Conservation (phyloP, 1,140 invertebrate genomes). For the Lordiphosa collinella region DNA sequence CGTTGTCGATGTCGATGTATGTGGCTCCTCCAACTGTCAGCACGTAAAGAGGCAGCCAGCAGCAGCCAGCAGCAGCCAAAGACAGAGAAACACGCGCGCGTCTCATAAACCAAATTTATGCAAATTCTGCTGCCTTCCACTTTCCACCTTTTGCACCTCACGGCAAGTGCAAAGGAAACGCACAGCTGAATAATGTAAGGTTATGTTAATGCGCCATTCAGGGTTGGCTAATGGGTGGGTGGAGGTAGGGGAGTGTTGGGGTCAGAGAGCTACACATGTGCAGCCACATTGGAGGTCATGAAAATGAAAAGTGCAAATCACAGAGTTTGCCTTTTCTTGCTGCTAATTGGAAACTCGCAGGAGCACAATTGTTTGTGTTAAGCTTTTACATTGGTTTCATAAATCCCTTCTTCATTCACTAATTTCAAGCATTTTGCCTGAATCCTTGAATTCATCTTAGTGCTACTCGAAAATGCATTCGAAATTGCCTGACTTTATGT, state of each 20-base stretch:
- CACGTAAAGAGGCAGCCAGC: slow-evolving; percentile 6
- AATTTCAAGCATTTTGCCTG: no score
- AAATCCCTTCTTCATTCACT: no score
- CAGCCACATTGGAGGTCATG: no score
- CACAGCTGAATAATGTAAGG: slow-evolving; percentile 66
- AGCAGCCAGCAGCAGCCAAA: not conserved
- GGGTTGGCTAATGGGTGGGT: no score
- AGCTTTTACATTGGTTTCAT: no score
- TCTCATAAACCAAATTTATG: slow-evolving; percentile 60
- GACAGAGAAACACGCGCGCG: slow-evolving; percentile 35
- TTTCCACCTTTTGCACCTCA: not conserved
- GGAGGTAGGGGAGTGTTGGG: no score
- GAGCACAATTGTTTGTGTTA: no score
- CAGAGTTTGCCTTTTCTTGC: not conserved
- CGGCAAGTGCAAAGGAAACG: slow-evolving; percentile 41
- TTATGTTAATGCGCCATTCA: slow-evolving; percentile 42
- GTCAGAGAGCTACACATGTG: no score
- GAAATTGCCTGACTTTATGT: slow-evolving; percentile 7
- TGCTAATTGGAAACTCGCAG: not conserved
- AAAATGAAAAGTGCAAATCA: no score
- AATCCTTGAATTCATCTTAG: not conserved
- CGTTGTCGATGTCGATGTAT: slow-evolving; percentile 30
- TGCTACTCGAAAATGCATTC: slow-evolving; percentile 6
- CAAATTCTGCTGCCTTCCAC: slow-evolving; percentile 33
- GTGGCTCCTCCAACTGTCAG: slow-evolving; percentile 20